These are phyloP conservation scores for Bombus fervidus DNA, from an alignment of 1,140 invertebrate species.

Conservation along the genomic window DNA sequence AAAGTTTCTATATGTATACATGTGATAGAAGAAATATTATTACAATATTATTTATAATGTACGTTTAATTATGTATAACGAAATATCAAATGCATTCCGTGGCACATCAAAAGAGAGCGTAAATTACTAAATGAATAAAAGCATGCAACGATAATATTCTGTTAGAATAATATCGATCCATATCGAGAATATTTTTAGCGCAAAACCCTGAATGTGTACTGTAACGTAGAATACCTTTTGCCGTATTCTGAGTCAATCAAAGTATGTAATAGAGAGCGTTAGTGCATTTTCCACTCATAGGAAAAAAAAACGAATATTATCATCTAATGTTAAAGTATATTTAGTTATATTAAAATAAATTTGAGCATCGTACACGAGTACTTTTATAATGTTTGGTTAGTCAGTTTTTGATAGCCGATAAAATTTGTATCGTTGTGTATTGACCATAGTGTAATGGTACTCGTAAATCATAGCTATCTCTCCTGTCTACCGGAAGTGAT, in stretches of 20 bases:
- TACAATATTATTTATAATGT: neutral
- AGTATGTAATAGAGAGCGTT: neutral
- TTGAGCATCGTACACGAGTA: neutral
- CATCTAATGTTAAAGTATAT: neutral
- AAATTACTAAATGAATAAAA: neutral
- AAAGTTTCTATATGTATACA: neutral
- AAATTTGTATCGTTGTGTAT: slow-evolving; percentile 77
- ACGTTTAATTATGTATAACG: neutral
- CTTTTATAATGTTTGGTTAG: slow-evolving; percentile 47
- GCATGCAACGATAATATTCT: neutral
- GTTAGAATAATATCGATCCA: slow-evolving; percentile 42
- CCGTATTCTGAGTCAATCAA: slow-evolving; percentile 18
- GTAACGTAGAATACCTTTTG: slow-evolving; percentile 20
- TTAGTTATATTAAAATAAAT: neutral
- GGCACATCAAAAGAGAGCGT: neutral
- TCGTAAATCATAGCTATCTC: slow-evolving; percentile 75
- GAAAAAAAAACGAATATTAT: neutral
- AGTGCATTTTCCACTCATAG: neutral
- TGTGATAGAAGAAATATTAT: neutral
- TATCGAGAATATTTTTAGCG: slow-evolving; percentile 41
- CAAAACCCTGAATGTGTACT: slow-evolving; percentile 39
- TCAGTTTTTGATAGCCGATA: slow-evolving; percentile 77
- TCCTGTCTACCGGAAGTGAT: slow-evolving; percentile 45
- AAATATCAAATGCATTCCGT: neutral
- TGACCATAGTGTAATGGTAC: slow-evolving; percentile 79